phyloP scores from a whole-genome alignment of 2,113 vertebrate genomes.

The Syngnathus typhle region DNA sequence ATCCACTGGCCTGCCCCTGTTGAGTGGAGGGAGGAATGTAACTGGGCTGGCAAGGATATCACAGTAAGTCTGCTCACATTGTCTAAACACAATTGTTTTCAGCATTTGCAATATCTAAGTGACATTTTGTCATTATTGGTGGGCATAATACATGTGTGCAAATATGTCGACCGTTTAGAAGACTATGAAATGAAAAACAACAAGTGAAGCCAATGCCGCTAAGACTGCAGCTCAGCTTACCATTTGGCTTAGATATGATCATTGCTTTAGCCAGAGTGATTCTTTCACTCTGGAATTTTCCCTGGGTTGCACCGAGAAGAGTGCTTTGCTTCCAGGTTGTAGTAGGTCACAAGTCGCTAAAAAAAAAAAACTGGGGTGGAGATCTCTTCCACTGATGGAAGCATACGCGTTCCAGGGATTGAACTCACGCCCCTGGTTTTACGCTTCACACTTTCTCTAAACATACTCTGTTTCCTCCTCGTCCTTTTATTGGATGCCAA shows the following conservation, averaged over 20 bases:
- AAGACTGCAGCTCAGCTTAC: no score
- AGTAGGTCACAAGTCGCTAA: no score
- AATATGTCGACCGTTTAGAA: no score
- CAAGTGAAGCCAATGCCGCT: no score
- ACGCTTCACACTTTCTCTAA: not conserved
- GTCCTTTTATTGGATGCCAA: conserved; percentile 4
- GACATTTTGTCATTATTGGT: not conserved
- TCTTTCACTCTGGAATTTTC: no score
- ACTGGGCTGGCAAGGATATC: conserved; percentile 97
- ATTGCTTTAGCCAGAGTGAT: no score
- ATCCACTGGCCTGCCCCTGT: conserved; percentile 93
- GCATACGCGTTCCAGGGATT: not conserved
- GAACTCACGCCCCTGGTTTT: conserved; percentile 1
- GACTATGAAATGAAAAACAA: no score
- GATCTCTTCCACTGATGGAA: not conserved
- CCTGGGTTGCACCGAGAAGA: no score
- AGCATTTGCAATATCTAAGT: not conserved
- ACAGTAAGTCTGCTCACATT: conserved; percentile 73
- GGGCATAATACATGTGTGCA: not conserved
- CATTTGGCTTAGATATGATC: no score
- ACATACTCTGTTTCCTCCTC: conserved; percentile 1
- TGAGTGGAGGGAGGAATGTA: conserved; percentile 97
- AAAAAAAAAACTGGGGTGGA: no score
- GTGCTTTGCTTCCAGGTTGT: no score
- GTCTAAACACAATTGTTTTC: not conserved